A percentile compares a stretch with the other conserved stretches of the same genome.
phyloP scores from a whole-genome alignment of 1,140 invertebrate genomes.

The Aleiodes sp. region DNA sequence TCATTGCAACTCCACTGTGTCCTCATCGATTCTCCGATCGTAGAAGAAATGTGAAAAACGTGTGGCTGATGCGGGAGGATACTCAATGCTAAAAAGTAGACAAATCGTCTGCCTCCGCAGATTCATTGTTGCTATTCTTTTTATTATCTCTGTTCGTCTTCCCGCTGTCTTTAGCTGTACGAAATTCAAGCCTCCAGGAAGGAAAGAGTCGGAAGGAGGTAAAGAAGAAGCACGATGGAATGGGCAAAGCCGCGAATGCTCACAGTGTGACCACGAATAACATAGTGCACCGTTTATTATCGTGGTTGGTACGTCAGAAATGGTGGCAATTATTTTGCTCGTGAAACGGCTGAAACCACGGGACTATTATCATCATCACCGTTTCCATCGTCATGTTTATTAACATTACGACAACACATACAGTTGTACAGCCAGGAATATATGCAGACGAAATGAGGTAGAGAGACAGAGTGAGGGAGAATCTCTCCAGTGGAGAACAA shows the following conservation, averaged over 20 bases:
- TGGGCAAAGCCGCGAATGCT: background rate
- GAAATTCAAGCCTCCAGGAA: conserved; percentile 7
- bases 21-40: background rate
- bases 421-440: background rate
- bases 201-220: background rate
- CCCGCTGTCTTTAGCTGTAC: background rate
- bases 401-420: conserved; percentile 27
- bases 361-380: conserved; percentile 27
- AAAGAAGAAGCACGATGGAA: background rate
- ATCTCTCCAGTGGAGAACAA: background rate
- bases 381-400: conserved; percentile 28
- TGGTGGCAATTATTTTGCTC: conserved; percentile 26
- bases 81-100: background rate
- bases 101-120: background rate
- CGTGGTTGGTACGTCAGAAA: conserved; percentile 46
- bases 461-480: background rate
- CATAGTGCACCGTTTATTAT: conserved; percentile 57
- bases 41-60: background rate
- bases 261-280: conserved; percentile 56
- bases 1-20: too few species aligned
- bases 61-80: background rate
- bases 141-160: background rate
- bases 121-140: background rate
- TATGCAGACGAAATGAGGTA: background rate
- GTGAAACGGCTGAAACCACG: conserved; percentile 28